Percentiles rank a stretch among this genome's conserved stretches.
Conservation (phyloP, 1,140 invertebrate species). For the Pseudoatta argentina region DNA sequence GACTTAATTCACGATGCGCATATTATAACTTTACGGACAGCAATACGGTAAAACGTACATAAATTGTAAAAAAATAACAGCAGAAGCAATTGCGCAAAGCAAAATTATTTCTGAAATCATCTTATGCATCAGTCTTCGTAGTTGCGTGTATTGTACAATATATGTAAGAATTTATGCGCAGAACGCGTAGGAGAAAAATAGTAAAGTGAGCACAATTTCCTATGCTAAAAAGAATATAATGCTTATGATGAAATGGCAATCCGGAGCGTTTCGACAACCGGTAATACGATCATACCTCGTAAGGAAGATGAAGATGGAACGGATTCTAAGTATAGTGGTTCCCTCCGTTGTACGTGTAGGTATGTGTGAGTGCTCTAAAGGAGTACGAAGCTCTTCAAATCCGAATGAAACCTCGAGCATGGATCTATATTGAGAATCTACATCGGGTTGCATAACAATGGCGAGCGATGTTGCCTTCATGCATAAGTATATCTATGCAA, state of each 20-base stretch:
- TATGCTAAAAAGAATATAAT: conserved; percentile 23
- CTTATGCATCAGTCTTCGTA: conserved; percentile 3
- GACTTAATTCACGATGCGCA: conserved; percentile 48
- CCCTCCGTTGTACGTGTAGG: conserved; percentile 31
- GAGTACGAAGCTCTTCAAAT: conserved; percentile 75
- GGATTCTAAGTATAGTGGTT: conserved; percentile 55
- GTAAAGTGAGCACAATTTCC: neutral
- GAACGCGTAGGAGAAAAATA: neutral
- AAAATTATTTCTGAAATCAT: conserved; percentile 1
- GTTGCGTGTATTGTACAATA: neutral
- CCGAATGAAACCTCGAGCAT: conserved; percentile 72
- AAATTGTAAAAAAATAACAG: conserved; percentile 19
- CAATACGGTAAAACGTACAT: neutral
- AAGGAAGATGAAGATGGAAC: conserved; percentile 21
- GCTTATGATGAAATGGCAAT: conserved; percentile 65
- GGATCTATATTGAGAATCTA: conserved; percentile 80
- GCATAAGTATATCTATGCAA: conserved; percentile 81
- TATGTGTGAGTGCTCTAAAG: conserved; percentile 67
- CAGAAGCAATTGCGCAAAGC: neutral
- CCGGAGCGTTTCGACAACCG: conserved; percentile 68
- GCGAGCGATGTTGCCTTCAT: conserved; percentile 79
- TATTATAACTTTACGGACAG: conserved; percentile 26
- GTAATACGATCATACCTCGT: conserved; percentile 70
- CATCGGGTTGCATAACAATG: conserved; percentile 79
- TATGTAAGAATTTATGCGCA: neutral